Base-by-base conservation (phyloP, 2,797 vertebrate species). In the Paguma larvata region DNA sequence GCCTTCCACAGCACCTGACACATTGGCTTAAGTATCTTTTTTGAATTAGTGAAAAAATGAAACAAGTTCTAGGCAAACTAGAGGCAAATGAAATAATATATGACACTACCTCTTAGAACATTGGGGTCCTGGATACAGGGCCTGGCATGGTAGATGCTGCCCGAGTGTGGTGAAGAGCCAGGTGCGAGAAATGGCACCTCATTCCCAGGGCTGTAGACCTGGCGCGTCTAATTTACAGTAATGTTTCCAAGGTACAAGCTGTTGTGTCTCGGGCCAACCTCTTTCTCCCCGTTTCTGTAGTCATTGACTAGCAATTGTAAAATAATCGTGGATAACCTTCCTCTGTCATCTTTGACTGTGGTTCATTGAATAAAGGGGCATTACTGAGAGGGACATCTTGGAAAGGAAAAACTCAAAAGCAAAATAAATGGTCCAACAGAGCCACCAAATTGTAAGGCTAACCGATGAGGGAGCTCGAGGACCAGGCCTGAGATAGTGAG, bases 31-130 rank as follows among this genome's bases (percentile, higher is more conserved):
- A 30, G 72, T 38, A 32, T 32, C 6, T 32, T 32, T 88, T 92
- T 84, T 72, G 12, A 92, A 48, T 92, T 79, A 67, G 63, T 79
- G 21, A 89, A 84, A 21, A 85, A 72, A 79, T 80, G 46, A 77
- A 96, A 78, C 27, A 25, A 85, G 32, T 38, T n/a, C 7, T 73
- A 95, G 44, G 51, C 56, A 62, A 89, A 53, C 48, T 65, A 56
- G 34, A 14, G 27, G 38, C 14, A 41, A 90, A 78, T 79, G 11
- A 85, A 79, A 84, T 65, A 27, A 65, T n/a, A 48, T 34, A 25
- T 9, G 30, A 78, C 19, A 59, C 9, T 23, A 79, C 41, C 16
- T 92, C 23, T 75, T 72, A 23, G 21, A 86, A 86, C 27, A 68
- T 2, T 15, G 41, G 48, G n/a, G 72, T 27, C 56, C 27, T 91